Evolutionary conservation across 2,113 vertebrate genomes (phyloP), one percentile per base, ranked within the genome.

Genomic region (Pleuronectes platessa): DNA sequence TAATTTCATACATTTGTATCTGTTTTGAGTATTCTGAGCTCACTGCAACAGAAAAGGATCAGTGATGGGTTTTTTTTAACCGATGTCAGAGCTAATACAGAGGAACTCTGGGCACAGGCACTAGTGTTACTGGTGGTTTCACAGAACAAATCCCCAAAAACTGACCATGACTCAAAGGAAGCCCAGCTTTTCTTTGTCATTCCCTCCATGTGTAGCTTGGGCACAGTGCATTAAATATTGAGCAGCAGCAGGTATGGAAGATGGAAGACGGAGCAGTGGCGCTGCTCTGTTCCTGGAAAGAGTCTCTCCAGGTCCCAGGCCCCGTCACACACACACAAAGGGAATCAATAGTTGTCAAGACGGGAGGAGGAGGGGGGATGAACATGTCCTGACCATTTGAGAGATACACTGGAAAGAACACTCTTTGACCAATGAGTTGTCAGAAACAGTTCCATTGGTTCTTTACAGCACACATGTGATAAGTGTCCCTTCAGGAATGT

Each of bases 161-260:
- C 53, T 9, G 1, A 55, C 18, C 0, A 3, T 31, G 5, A 61
- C 61, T 65, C 20, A 53, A 74, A 53, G 35, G 12, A 61, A 73
- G 59, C 12, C 0, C 4, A 27, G n/a, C 23, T 40, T 49, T 27
- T 26, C 15, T 13, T 60, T 67, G 55, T 65, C 51, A 59, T 59
- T 55, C 11, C 15, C n/a, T 63, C 24, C 8, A n/a, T 24, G 60
- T 72, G 53, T 12, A 21, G 2, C 53, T 68, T 0, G 14, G n/a
- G 27, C 40, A 47, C 24, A 49, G 49, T 18, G 26, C 73, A 78
- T 85, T 82, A 86, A 88, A 84, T 85, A 89, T 80, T 89, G 37
- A 89, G 68, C 13, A 79, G 65, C 74, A 83, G 78, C 80, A 88
- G 80, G 80, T 78, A 58, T 61, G 31, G 53, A 77, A 74, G 84